Evolutionary conservation across 1,140 invertebrate species (phyloP).

Genomic region (Dinoponera quadriceps): DNA sequence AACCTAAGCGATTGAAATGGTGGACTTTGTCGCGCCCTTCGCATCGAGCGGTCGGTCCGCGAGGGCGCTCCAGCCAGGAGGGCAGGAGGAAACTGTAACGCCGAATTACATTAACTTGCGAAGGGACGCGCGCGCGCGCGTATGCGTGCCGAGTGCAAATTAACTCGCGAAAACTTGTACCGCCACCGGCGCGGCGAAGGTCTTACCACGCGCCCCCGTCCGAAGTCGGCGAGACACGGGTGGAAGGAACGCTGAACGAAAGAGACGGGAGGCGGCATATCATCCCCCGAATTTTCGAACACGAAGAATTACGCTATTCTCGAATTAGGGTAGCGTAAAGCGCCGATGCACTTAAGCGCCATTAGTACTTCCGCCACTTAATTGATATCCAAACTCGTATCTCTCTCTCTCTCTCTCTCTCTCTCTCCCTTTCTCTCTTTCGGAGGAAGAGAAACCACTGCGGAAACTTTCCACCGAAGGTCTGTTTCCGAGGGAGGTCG

Average conservation of each 20-base stretch:
- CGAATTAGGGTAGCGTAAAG: too few species aligned
- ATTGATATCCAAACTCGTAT: neutral
- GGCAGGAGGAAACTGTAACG: conserved; percentile 24
- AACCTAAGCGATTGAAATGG: conserved; percentile 71
- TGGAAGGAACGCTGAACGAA: neutral
- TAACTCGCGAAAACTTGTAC: conserved; percentile 36
- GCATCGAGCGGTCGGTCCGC: neutral
- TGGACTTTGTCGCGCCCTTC: conserved; percentile 41
- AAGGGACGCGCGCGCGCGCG: neutral
- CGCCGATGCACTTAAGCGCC: neutral
- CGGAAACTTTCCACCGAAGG: conserved; percentile 12
- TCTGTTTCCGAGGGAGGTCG: conserved; percentile 33
- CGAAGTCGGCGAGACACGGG: neutral
- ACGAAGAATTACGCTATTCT: neutral
- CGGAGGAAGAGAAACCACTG: neutral
- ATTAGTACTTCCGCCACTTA: neutral
- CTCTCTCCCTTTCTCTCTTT: too few species aligned
- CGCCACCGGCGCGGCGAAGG: neutral
- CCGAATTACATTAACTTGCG: conserved; percentile 34
- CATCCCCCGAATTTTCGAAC: neutral
- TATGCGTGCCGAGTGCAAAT: conserved; percentile 26
- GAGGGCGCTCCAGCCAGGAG: conserved; percentile 23
- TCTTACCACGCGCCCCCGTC: neutral
- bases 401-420: neutral
- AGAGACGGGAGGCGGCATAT: neutral